Evolutionary conservation across 2,113 vertebrate species (phyloP).

Genomic region (Sphaerodactylus townsendi): DNA sequence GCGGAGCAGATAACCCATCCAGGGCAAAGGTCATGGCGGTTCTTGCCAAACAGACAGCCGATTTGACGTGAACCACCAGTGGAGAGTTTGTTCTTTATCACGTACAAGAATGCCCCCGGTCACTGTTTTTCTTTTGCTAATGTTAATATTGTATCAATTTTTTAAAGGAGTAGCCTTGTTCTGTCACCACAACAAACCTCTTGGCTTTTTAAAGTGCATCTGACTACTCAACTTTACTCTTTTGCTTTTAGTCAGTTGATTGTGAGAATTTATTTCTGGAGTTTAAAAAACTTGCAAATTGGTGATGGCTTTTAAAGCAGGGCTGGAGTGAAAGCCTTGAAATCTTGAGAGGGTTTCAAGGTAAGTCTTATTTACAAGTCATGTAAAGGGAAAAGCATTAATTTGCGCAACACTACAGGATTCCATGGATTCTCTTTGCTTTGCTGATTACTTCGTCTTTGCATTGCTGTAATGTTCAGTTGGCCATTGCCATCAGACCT

Average conservation of each 20-base stretch:
- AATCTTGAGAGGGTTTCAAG: too few relatives aligned
- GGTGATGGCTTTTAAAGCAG: neutral
- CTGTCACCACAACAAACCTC: neutral
- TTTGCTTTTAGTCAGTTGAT: conserved; percentile 28
- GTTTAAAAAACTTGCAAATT: neutral
- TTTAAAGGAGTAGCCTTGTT: neutral
- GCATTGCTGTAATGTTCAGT: too few relatives aligned
- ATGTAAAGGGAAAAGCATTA: too few relatives aligned
- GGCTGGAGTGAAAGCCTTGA: too few relatives aligned
- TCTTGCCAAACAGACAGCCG: too few relatives aligned
- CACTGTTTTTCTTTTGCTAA: neutral
- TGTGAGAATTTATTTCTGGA: conserved; percentile 26
- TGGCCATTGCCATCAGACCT: too few relatives aligned
- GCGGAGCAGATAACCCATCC: too few relatives aligned
- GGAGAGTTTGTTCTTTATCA: neutral
- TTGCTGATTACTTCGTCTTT: too few relatives aligned
- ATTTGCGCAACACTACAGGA: too few relatives aligned
- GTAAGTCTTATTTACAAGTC: too few relatives aligned
- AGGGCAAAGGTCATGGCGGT: too few relatives aligned
- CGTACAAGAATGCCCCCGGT: neutral
- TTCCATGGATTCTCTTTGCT: too few relatives aligned
- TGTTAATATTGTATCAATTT: neutral
- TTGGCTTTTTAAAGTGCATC: neutral
- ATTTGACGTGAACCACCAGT: neutral
- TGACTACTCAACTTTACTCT: neutral